Conservation (phyloP, 2,797 vertebrate genomes). For the Fringilla coelebs region DNA sequence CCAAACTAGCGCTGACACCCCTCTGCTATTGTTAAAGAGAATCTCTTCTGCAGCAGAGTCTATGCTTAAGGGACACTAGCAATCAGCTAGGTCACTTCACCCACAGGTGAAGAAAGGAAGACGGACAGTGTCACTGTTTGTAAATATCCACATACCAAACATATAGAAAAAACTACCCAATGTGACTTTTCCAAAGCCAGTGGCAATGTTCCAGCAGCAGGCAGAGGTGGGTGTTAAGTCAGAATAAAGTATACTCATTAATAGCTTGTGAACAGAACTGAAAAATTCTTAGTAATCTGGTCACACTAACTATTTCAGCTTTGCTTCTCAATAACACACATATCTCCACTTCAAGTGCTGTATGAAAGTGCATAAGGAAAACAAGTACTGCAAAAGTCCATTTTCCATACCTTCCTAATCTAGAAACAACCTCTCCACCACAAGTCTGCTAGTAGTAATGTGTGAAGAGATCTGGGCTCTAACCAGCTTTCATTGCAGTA, state of each 20-base stretch:
- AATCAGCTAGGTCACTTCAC: neutral
- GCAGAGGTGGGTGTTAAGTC: neutral
- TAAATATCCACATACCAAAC: neutral
- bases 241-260: neutral
- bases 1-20: neutral
- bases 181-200: neutral
- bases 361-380: neutral
- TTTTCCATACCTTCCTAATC: neutral
- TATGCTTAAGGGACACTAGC: neutral
- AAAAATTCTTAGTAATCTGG: neutral
- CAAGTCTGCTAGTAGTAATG: neutral
- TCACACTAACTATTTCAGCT: neutral
- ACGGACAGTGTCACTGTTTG: neutral
- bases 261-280: neutral
- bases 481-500: neutral
- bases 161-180: neutral
- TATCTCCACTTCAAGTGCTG: neutral
- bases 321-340: accelerated
- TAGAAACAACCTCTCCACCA: neutral
- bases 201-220: neutral
- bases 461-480: neutral
- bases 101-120: neutral
- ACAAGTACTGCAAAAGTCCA: neutral
- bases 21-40: neutral
- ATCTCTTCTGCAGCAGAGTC: neutral